Evolutionary conservation across 2,797 vertebrate genomes (phyloP).

Genomic region (Margarornis squamiger): DNA sequence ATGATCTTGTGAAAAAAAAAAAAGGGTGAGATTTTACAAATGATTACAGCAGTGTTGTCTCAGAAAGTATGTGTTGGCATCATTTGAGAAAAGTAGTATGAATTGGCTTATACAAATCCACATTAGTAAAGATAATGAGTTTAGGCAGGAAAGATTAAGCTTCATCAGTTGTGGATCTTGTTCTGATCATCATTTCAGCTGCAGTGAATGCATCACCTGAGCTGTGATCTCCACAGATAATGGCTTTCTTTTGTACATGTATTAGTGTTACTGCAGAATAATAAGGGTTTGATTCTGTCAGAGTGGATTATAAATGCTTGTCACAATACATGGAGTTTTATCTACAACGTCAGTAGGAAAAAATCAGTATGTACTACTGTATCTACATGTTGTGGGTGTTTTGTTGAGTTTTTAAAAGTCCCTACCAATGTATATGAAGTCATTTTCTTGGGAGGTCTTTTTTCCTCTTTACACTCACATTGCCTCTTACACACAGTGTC

Average conservation of each 20-base stretch:
- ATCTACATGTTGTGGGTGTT: background rate
- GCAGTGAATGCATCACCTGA: background rate
- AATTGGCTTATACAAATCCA: background rate
- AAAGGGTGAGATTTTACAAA: background rate
- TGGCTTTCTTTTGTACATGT: background rate
- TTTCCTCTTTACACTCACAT: background rate
- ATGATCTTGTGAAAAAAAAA: background rate
- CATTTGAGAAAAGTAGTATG: background rate
- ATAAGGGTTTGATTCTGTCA: background rate
- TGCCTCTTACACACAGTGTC: background rate
- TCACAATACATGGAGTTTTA: background rate
- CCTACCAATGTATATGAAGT: background rate
- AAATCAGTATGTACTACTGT: background rate
- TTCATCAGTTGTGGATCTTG: slow-evolving; percentile 20
- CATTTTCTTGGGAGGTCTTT: background rate
- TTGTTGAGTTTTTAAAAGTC: background rate
- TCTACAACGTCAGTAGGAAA: background rate
- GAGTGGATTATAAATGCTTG: background rate
- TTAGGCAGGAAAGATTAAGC: slow-evolving; percentile 2
- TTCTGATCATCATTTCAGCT: background rate
- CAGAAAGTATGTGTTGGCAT: background rate
- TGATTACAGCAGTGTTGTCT: background rate
- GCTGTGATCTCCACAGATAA: background rate
- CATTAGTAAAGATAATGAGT: background rate
- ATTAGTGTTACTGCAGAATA: background rate